Base-by-base conservation (phyloP, 2,888 invertebrate genomes). In the Itoplectis maculator region DNA sequence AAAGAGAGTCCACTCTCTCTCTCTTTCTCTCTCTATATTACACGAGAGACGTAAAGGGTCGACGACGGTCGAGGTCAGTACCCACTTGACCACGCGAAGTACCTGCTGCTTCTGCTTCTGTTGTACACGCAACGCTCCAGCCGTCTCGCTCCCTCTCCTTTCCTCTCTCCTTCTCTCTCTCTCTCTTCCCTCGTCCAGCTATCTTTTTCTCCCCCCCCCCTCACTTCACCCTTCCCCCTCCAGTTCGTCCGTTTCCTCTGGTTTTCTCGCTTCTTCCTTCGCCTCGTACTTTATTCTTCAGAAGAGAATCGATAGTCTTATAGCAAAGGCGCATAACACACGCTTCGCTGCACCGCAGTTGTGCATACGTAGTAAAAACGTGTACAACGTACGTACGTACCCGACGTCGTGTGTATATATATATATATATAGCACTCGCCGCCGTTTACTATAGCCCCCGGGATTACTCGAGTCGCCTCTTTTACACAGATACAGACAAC, bases 1-100 rank as follows among this genome's bases (percentile, higher is more conserved):
- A 69, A 70, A 59, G 66, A 47, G n/a, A n/a, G n/a, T n/a, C n/a
- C n/a, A n/a, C n/a, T n/a, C n/a, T n/a, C n/a, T n/a, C n/a, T n/a
- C n/a, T n/a, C n/a, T n/a, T n/a, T n/a, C n/a, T n/a, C n/a, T n/a
- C n/a, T n/a, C 13, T 75, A 65, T 42, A 40, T 76, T 51, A 70
- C 66, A 70, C 74, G 78, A 69, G 69, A 74, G 76, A 76, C 79
- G 81, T 80, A 83, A 84, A 82, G 81, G 84, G 75, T 77, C 83
- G 77, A 79, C 82, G 84, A 86, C 84, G 81, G 81, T 84, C 84
- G 85, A 85, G 86, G 86, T 86, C 86, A 85, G 86, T 84, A 86
- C 65, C 81, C 86, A 84, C 85, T 86, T 85, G 85, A 86, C 86
- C 86, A 86, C 85, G 82, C 75, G 69, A 81, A 77, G 77, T 83